Conservation (phyloP, 2,113 vertebrate species). For the Oncorhynchus tshawytscha region DNA sequence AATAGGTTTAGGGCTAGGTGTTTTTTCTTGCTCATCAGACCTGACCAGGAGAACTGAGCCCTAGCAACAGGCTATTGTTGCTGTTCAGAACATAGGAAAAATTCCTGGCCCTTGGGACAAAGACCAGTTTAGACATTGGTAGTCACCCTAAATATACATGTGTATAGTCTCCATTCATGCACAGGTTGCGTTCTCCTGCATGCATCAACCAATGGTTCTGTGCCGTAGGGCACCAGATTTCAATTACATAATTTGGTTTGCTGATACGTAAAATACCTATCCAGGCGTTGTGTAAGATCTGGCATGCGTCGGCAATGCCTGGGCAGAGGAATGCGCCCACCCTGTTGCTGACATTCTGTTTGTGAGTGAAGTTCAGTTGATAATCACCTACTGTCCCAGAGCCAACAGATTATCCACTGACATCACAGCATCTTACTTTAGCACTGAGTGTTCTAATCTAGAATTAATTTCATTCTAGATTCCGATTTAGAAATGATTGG, state of each 20-base stretch:
- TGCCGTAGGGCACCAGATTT: too few species aligned
- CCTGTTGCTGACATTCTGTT: too few species aligned
- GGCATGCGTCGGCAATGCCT: too few species aligned
- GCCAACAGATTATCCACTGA: slow-evolving; percentile 37
- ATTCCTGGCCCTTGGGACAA: background rate
- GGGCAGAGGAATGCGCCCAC: too few species aligned
- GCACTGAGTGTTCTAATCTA: slow-evolving; percentile 47
- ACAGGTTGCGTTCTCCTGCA: too few species aligned
- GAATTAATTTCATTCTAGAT: slow-evolving; percentile 24
- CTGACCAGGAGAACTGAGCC: too few species aligned
- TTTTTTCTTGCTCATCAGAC: too few species aligned
- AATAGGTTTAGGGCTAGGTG: too few species aligned
- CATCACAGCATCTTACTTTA: slow-evolving; percentile 29
- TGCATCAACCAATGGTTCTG: background rate
- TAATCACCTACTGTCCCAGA: slow-evolving; percentile 11
- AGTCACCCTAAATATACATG: background rate
- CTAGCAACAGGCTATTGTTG: too few species aligned
- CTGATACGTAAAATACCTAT: too few species aligned
- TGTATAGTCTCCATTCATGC: background rate
- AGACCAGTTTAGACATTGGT: background rate
- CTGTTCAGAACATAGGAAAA: background rate
- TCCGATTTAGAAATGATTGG: slow-evolving; percentile 33
- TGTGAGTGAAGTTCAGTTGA: background rate
- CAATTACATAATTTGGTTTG: too few species aligned
- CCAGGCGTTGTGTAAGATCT: too few species aligned